A percentile compares a stretch with the other conserved stretches of the same genome.
These are phyloP conservation scores for Trigoniulus corallinus DNA, from an alignment of 1,140 invertebrate genomes.

Conservation along the genomic window DNA sequence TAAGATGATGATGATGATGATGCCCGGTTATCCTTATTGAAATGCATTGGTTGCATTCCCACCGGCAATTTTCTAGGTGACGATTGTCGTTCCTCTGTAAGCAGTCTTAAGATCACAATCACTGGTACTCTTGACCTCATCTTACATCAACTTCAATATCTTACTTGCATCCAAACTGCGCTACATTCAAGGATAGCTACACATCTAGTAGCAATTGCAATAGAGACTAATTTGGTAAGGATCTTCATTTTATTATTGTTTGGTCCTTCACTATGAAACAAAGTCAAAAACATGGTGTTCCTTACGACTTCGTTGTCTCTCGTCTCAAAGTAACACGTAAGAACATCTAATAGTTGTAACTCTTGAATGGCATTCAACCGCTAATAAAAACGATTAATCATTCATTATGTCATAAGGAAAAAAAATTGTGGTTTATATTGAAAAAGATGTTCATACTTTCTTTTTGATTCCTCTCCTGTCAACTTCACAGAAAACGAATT, in stretches of 20 bases:
- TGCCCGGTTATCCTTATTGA: no score
- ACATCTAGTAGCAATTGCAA: constrained; percentile 53
- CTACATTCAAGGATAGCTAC: constrained; percentile 50
- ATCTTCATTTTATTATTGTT: constrained; percentile 45
- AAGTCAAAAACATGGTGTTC: constrained; percentile 59
- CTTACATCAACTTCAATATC: background rate
- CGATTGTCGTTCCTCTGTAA: no score
- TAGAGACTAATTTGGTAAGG: constrained; percentile 56
- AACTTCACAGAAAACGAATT: constrained; percentile 62
- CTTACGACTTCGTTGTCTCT: constrained; percentile 47
- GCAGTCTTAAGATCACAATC: no score
- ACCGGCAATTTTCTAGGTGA: no score
- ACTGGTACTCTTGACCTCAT: background rate
- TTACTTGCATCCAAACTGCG: constrained; percentile 57
- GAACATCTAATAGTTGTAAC: constrained; percentile 51
- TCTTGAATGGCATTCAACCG: constrained; percentile 46
- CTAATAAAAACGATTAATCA: constrained; percentile 13
- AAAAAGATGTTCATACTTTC: constrained; percentile 12
- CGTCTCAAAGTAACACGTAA: constrained; percentile 52
- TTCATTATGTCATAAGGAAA: background rate
- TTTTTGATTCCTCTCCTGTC: constrained; percentile 42
- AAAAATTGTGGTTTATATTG: background rate
- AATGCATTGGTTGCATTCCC: no score
- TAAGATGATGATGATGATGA: no score
- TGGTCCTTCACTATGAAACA: constrained; percentile 43